Evolutionary conservation across 2,113 vertebrate genomes (phyloP), one percentile per base, ranked within the genome.

Genomic region (Strix uralensis): DNA sequence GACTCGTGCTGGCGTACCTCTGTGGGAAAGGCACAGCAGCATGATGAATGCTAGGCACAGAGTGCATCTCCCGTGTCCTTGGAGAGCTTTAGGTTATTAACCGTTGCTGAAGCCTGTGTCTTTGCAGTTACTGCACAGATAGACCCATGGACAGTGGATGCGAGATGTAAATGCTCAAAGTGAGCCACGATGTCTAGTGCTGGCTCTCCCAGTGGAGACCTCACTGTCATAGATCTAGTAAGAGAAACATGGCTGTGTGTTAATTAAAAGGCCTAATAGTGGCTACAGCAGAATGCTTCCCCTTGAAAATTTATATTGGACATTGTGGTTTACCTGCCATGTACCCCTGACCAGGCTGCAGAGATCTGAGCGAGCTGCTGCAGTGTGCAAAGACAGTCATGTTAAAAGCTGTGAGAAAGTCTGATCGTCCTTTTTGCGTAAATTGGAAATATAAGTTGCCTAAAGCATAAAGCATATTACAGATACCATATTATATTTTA

Each of bases 1-100:
- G 55, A 4, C 34, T 92, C 25, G 84, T 88, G 69, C 66, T 82
- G 65, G 4, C 3, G 1, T 14, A 5, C 9, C 54, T 63, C 44
- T 74, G 30, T 2, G 8, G 69, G 51, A 67, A 47, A 27, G 66
- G 32, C 51, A 51, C 0, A 15, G 27, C 54, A 84, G 20, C 40
- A 34, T 8, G 27, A 20, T 36, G 7, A 16, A 12, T 63, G 49
- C 34, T 15, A 26, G 58, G 34, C 44, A 77, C 16, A 15, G 40
- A 51, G 13, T 10, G 1, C 36, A 12, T 25, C 63, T 61, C 16
- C 47, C 0, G 0, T 13, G 36, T 65, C 36, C 54, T 57, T 32
- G 51, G 58, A n/a, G 67, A 65, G 21, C 52, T 85, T 38, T 70
- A 55, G 55, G 27, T 38, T 59, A 27, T 36, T 58, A 51, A 59